Evolutionary conservation across 2,113 vertebrate genomes (phyloP).

Genomic region (Cyprinodon variegatus): DNA sequence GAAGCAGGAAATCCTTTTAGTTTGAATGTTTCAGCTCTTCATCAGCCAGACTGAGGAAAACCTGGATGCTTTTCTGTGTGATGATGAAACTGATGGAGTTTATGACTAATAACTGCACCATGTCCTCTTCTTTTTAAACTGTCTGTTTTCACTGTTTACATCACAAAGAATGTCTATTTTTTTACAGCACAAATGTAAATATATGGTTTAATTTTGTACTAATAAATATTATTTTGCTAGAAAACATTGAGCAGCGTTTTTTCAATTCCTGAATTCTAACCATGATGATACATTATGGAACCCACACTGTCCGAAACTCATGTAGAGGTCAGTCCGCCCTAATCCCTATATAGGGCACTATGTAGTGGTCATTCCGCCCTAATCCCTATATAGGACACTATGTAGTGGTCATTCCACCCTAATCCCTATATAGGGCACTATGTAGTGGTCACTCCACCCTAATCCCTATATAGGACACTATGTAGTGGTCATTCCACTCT

Average conservation of each 20-base stretch:
- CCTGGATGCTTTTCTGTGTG: not conserved
- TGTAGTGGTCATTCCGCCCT: too few species aligned
- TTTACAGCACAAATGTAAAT: slow-evolving; percentile 13
- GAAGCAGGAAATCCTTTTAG: not conserved
- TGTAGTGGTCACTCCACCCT: too few species aligned
- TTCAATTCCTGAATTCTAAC: too few species aligned
- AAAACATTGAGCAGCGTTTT: not conserved
- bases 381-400: too few species aligned
- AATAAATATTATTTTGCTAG: slow-evolving; percentile 57
- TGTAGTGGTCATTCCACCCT: too few species aligned
- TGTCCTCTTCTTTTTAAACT: not conserved
- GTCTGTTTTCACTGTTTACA: slow-evolving; percentile 11
- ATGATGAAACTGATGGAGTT: not conserved
- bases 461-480: too few species aligned
- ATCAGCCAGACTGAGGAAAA: not conserved
- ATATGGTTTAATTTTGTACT: slow-evolving; percentile 10
- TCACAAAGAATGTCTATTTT: not conserved
- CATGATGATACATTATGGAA: too few species aligned
- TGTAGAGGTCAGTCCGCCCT: too few species aligned
- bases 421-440: too few species aligned
- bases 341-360: too few species aligned
- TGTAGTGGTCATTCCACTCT: too few species aligned
- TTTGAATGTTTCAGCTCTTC: not conserved
- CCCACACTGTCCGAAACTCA: too few species aligned
- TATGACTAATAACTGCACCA: not conserved